These are phyloP conservation scores for Fringilla coelebs DNA, from an alignment of 2,797 vertebrate species.

Conservation along the genomic window DNA sequence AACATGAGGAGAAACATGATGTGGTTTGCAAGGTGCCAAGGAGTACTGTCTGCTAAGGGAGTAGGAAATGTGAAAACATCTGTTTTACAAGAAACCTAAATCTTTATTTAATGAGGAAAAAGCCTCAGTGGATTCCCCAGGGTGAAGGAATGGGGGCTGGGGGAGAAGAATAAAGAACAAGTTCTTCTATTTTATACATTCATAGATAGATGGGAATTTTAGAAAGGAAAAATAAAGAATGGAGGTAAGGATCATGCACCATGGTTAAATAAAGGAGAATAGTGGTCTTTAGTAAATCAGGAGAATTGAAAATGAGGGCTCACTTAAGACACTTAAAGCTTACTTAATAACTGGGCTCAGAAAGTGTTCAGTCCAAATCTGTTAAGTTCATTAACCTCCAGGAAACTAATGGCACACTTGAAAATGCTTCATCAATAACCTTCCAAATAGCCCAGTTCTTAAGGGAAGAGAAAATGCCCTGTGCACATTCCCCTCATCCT, in stretches of 20 bases:
- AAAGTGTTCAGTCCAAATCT: conserved; percentile 48
- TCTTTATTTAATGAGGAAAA: background rate
- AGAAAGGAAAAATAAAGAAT: background rate
- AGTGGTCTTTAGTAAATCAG: conserved; percentile 42
- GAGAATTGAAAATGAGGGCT: conserved; percentile 20
- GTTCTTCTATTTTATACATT: conserved; percentile 23
- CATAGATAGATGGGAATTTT: background rate
- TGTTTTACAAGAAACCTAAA: background rate
- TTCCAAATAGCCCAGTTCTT: conserved; percentile 32
- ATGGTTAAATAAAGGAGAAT: conserved; percentile 48
- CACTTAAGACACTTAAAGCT: conserved; percentile 52
- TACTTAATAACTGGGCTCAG: conserved; percentile 60
- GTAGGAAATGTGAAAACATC: background rate
- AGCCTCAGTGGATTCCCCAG: background rate
- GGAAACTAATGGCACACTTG: conserved; percentile 32
- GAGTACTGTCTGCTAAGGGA: background rate
- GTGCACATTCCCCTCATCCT: background rate
- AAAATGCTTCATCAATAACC: conserved; percentile 47
- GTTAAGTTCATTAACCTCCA: conserved; percentile 42
- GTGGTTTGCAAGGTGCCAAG: background rate
- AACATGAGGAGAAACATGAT: background rate
- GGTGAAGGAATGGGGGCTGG: accelerated
- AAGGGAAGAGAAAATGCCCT: background rate
- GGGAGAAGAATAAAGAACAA: background rate
- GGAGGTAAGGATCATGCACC: background rate